Evolutionary conservation across 2,797 vertebrate species (phyloP).

Genomic region (Tiaroga cobitis): DNA sequence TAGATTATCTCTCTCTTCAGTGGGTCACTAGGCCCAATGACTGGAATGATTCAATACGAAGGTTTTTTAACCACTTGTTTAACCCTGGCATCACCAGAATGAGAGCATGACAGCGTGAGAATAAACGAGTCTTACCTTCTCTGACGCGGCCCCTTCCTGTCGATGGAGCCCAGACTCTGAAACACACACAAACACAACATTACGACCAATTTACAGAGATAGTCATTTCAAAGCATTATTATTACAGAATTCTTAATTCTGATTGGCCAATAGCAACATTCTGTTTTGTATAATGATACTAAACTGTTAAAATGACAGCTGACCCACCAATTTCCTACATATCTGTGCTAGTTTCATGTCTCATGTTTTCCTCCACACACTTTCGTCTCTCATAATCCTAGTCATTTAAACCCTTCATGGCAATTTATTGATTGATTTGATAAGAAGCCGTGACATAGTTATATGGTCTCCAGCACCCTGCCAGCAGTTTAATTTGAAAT

Average conservation of each 20-base stretch:
- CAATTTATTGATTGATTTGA: background rate
- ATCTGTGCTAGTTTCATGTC: background rate
- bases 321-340: background rate
- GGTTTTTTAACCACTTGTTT: background rate
- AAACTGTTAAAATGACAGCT: background rate
- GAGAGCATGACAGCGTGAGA: background rate
- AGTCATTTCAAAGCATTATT: background rate
- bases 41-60: background rate
- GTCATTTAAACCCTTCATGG: background rate
- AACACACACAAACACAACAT: constrained; percentile 60
- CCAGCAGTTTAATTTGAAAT: background rate
- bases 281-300: background rate
- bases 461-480: background rate
- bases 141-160: constrained; percentile 85
- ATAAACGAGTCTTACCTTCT: constrained; percentile 80
- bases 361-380: background rate
- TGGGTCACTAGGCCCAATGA: background rate
- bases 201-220: background rate
- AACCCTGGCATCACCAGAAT: background rate
- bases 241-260: background rate
- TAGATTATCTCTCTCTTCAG: background rate
- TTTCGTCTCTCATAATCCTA: background rate
- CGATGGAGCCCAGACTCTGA: constrained; percentile 90
- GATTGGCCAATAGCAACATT: background rate
- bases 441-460: background rate